A percentile compares a stretch with the other conserved stretches of the same genome.
phyloP scores from a whole-genome alignment of 2,113 vertebrate species.

The Sula dactylatra region DNA sequence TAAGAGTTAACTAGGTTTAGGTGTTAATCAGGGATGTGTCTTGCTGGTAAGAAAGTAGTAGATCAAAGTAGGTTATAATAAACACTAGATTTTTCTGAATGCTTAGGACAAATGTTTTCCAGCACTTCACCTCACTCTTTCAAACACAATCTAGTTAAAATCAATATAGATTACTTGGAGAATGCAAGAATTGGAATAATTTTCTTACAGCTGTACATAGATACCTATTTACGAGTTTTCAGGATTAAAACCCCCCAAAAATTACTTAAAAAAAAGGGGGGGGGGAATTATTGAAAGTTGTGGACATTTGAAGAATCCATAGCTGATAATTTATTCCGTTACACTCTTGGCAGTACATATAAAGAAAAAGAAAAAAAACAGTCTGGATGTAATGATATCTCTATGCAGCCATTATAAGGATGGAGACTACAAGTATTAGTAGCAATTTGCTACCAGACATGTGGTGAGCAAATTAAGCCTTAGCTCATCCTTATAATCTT shows the following conservation, averaged over 20 bases:
- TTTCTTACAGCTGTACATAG: background rate
- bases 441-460: conserved; percentile 29
- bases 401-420: background rate
- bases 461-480: background rate
- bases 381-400: background rate
- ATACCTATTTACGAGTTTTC: background rate
- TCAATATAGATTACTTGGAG: background rate
- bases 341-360: background rate
- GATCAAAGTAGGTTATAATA: background rate
- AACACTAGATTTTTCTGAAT: background rate
- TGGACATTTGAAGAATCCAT: background rate
- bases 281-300: background rate
- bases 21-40: background rate
- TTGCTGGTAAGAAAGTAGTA: background rate
- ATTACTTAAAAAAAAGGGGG: background rate
- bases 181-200: background rate
- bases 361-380: background rate
- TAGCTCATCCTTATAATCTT: conserved; percentile 28
- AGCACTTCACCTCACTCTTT: background rate
- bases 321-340: background rate
- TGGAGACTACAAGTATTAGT: conserved; percentile 1
- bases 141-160: background rate
- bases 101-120: background rate
- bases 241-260: background rate
- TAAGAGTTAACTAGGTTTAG: background rate